Conservation (phyloP, 2,113 vertebrate genomes). For the Falco punctatus region DNA sequence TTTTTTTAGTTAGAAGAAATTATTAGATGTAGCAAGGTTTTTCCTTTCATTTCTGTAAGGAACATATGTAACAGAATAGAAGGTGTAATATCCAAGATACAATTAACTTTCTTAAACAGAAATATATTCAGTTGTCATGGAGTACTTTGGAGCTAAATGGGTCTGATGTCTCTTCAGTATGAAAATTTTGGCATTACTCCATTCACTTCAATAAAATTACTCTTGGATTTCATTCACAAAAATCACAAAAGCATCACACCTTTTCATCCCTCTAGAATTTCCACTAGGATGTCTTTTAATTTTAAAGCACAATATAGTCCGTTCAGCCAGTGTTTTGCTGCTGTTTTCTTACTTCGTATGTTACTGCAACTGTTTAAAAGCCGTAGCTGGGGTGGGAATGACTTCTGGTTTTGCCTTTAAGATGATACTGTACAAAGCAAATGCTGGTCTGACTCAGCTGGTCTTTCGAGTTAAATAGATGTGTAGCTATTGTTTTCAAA, state of each 20-base stretch:
- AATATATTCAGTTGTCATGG: background rate
- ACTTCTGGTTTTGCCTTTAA: background rate
- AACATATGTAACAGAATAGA: background rate
- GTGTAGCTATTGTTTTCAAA: background rate
- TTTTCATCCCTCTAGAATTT: background rate
- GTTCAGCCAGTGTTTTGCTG: background rate
- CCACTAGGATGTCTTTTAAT: background rate
- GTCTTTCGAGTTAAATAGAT: background rate
- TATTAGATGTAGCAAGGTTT: background rate
- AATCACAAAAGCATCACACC: background rate
- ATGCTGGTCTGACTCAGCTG: background rate
- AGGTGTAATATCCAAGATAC: background rate
- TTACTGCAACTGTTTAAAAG: background rate
- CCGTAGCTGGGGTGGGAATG: background rate
- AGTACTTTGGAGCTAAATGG: background rate
- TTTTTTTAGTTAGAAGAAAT: background rate
- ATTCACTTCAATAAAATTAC: background rate
- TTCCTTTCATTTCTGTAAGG: background rate
- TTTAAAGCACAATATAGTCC: background rate
- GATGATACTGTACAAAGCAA: background rate
- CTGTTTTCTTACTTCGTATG: background rate
- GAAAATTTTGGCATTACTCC: background rate
- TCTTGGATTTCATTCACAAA: background rate
- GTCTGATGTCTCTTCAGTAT: background rate
- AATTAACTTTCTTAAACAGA: background rate